A percentile compares a stretch with the other conserved stretches of the same genome.
These are phyloP conservation scores for Xestoiulus laeticollis DNA, from an alignment of 2,888 invertebrate species.

Conservation along the genomic window DNA sequence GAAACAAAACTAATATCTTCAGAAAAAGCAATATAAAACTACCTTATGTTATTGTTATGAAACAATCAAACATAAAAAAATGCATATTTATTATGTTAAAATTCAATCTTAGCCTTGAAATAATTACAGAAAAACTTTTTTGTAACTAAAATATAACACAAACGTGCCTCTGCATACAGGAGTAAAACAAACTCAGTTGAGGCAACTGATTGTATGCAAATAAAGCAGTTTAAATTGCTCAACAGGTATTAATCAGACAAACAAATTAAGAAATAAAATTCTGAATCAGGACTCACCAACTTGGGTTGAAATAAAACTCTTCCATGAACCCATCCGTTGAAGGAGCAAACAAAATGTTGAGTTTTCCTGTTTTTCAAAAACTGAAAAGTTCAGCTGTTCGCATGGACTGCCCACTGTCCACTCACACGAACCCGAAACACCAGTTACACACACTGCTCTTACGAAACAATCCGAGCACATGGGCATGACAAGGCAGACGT, in stretches of 20 bases:
- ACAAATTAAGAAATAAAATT: not conserved
- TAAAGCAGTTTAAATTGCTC: not conserved
- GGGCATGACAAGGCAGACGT: not conserved
- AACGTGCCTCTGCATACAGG: not conserved
- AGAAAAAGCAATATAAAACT: too few species aligned
- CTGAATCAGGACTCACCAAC: not conserved
- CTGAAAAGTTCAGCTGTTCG: not conserved
- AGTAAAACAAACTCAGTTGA: not conserved
- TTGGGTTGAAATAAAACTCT: not conserved
- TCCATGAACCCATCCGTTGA: not conserved
- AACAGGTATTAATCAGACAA: not conserved
- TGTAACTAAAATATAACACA: not conserved
- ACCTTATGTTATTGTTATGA: too few species aligned
- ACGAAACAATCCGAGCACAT: constrained; percentile 10
- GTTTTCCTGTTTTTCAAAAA: not conserved
- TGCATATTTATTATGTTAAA: too few species aligned
- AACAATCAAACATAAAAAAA: too few species aligned
- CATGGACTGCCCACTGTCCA: too few species aligned
- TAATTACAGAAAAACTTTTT: too few species aligned
- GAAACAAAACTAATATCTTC: too few species aligned
- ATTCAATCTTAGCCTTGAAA: too few species aligned
- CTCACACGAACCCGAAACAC: not conserved
- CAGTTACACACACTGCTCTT: not conserved
- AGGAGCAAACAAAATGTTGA: not conserved
- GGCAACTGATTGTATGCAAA: not conserved